phyloP scores from a whole-genome alignment of 2,888 invertebrate genomes.

The Nysson spinosus region DNA sequence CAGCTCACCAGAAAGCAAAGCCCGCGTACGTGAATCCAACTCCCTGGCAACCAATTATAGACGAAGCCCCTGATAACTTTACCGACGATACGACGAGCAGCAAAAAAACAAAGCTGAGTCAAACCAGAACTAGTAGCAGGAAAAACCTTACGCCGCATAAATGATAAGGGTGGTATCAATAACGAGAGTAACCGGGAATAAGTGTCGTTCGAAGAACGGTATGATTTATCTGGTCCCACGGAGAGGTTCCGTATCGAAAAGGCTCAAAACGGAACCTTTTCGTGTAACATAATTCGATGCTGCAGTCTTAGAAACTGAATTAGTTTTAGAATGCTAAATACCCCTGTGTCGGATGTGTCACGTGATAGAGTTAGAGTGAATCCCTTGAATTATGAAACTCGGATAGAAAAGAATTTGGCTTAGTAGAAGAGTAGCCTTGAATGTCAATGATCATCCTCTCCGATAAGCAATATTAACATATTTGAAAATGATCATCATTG shows the following conservation, averaged over 20 bases:
- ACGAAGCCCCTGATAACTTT: slow-evolving; percentile 34
- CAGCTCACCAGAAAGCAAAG: slow-evolving; percentile 83
- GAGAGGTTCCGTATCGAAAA: not conserved
- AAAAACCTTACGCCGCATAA: slow-evolving; percentile 43
- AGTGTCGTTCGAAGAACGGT: slow-evolving; percentile 10
- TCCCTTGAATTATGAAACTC: no score
- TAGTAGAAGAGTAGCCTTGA: no score
- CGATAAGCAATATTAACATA: slow-evolving; percentile 10
- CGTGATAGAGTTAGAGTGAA: slow-evolving; percentile 12
- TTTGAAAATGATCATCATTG: not conserved
- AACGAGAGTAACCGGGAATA: not conserved
- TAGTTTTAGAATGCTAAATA: not conserved
- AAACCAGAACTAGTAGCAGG: slow-evolving; percentile 35
- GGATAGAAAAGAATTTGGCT: no score
- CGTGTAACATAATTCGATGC: slow-evolving; percentile 2
- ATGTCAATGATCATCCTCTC: no score
- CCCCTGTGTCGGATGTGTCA: slow-evolving; percentile 1
- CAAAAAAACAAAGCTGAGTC: slow-evolving; percentile 22
- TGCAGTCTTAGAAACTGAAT: not conserved
- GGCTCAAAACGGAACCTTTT: not conserved
- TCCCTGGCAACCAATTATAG: slow-evolving; percentile 81
- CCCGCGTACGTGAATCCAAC: slow-evolving; percentile 84
- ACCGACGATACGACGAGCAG: slow-evolving; percentile 37
- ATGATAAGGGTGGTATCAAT: slow-evolving; percentile 28
- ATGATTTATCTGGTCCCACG: not conserved